Base-by-base conservation (phyloP, 2,113 vertebrate genomes). In the Synodontis membranacea region DNA sequence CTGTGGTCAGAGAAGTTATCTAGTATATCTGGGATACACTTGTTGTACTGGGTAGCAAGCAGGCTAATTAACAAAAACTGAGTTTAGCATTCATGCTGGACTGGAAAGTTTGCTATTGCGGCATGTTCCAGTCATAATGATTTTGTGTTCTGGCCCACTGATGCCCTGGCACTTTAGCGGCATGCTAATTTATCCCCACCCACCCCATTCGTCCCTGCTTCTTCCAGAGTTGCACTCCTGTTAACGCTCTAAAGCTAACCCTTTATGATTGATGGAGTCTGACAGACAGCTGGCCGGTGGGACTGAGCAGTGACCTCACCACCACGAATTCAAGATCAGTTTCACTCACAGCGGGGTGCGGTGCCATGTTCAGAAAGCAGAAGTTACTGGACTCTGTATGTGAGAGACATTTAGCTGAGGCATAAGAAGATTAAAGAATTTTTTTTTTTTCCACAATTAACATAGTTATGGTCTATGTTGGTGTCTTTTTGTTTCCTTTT, bases 151-250 rank as follows among this genome's bases (percentile, higher is more conserved):
- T 80, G n/a, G 31, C 60, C 56, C 68, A 42, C 50, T 68, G 56
- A 75, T 56, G 87, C 82, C 76, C 79, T 80, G 72, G 39, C 81
- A 86, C 89, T 89, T 90, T 86, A 80, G 84, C 82, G 46, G 31
- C 68, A 19, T 68, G 23, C 82, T 90, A 88, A 88, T 86, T n/a
- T n/a, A n/a, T n/a, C n/a, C n/a, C n/a, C n/a, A n/a, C n/a, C n/a
- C n/a, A n/a, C 79, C 74, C 78, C 31, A 28, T 83, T 72, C 54
- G 68, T 64, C 82, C 68, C 39, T 10, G 28, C 68, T 70, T 19
- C 1, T 25, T 70, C 74, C 52, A 86, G 50, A 19, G 48, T 48
- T 31, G 44, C 50, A 72, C 56, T 78, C 52, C 48, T 5, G 56
- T 54, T 66, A 34, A 14, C 25, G 17, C 81, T 64, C 68, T 58